Percentiles rank a stretch among this genome's conserved stretches.
Evolutionary conservation across 2,797 vertebrate genomes (phyloP).

Genomic region (Semaprochilodus insignis): DNA sequence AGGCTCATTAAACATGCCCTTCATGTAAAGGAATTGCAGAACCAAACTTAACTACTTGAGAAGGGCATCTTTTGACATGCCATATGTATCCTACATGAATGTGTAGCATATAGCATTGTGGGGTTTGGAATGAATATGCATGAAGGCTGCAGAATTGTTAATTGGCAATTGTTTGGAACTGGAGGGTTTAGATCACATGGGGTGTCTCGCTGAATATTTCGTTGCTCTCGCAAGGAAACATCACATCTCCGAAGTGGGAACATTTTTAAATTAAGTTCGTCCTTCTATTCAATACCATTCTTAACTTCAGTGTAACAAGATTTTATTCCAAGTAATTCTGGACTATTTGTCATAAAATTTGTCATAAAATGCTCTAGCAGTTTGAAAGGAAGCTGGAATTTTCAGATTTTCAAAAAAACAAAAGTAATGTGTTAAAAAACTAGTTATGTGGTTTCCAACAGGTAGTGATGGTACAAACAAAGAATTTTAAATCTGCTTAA

Average conservation of each 20-base stretch:
- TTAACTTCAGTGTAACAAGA: not conserved
- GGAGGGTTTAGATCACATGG: not conserved
- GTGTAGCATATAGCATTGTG: conserved; percentile 6
- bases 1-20: conserved; percentile 69
- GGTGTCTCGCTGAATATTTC: not conserved
- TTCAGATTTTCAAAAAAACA: too few relatives aligned
- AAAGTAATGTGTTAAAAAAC: too few relatives aligned
- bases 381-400: not conserved
- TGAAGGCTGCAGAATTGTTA: not conserved
- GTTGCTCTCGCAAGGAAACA: not conserved
- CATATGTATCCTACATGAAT: not conserved
- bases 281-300: too few relatives aligned
- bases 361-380: not conserved
- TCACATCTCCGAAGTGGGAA: too few relatives aligned
- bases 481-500: too few relatives aligned
- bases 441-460: too few relatives aligned
- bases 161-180: not conserved
- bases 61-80: conserved; percentile 35
- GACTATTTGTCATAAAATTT: not conserved
- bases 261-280: too few relatives aligned
- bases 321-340: not conserved
- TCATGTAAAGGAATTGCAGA: conserved; percentile 44
- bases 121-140: conserved; percentile 20
- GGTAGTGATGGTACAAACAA: too few relatives aligned
- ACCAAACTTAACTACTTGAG: conserved; percentile 18